Conservation (phyloP, 2,797 vertebrate genomes). For the Orientallactaga sibirica region DNA sequence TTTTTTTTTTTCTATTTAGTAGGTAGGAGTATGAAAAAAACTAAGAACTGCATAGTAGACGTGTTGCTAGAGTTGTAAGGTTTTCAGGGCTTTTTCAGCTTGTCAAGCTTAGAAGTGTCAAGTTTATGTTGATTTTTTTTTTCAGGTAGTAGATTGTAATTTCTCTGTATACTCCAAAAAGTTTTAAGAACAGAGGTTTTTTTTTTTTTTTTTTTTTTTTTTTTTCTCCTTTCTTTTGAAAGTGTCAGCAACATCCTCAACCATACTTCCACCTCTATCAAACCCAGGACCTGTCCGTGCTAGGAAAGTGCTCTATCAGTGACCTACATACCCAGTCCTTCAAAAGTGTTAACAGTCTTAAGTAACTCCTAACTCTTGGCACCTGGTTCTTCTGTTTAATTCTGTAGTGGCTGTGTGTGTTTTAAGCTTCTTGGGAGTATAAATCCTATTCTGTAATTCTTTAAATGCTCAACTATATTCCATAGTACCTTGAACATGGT, state of each 20-base stretch:
- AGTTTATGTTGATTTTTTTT: conserved; percentile 14
- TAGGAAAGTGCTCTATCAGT: background rate
- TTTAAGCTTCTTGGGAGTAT: background rate
- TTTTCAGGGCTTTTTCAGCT: background rate
- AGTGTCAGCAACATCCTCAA: too few species aligned
- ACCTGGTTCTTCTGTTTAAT: background rate
- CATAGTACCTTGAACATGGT: conserved; percentile 6
- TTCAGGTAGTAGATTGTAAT: background rate
- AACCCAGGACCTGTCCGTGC: background rate
- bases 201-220: background rate
- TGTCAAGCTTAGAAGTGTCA: background rate
- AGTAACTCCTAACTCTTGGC: conserved; percentile 15
- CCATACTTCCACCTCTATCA: background rate
- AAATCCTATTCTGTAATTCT: conserved; percentile 39
- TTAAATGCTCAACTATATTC: background rate
- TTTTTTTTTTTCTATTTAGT: background rate
- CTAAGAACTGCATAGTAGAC: background rate
- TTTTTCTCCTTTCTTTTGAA: too few species aligned
- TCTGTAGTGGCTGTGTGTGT: background rate
- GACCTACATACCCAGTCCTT: background rate
- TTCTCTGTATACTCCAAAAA: conserved; percentile 23
- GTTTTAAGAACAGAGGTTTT: background rate
- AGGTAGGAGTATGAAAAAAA: background rate
- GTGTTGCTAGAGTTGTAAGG: background rate
- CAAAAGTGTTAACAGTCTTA: background rate